Evolutionary conservation across 53 echinoderm and acorn worm species (phyloP), one percentile per base, ranked within the genome.

Genomic region (Hippasteria phrygiana): DNA sequence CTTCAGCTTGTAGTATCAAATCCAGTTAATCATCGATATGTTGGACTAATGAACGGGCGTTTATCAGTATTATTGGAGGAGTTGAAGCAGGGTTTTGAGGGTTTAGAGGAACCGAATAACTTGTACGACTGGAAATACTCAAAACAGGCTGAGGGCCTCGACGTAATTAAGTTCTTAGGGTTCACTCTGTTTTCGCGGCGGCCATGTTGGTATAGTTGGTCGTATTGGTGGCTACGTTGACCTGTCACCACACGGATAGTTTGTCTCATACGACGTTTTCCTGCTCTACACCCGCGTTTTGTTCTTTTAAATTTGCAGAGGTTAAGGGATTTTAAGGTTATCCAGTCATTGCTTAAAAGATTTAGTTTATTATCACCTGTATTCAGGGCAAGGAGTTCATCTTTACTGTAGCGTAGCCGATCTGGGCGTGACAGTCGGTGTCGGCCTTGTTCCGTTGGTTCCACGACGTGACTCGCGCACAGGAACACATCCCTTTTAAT

Each of bases 41-140:
- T 71, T 71, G 71, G 71, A 37, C 71, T 64, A 64, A 28, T 64
- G 64, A 64, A 29, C 64, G 64, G 31, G 64, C 29, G 28, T 64
- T 64, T 3, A 71, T n/a, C 20, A 71, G 37, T 17, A 71, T 71
- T 20, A 71, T 38, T 17, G 71, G 37, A 39, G 71, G 71, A 39
- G 71, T 71, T 7, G 71, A 37, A 39, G 11, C 37, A n/a, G 39
- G 40, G 20, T 36, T 71, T 71, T 39, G 71, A 71, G 38, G 71
- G 20, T n/a, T n/a, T n/a, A n/a, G n/a, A n/a, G n/a, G n/a, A n/a
- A n/a, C n/a, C n/a, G n/a, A n/a, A n/a, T n/a, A n/a, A n/a, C n/a
- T n/a, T n/a, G n/a, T n/a, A n/a, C n/a, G n/a, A n/a, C n/a, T n/a
- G n/a, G n/a, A n/a, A n/a, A n/a, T n/a, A n/a, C n/a, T n/a, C n/a